Conservation (phyloP, 2,888 invertebrate species). For the Germaria angustata region DNA sequence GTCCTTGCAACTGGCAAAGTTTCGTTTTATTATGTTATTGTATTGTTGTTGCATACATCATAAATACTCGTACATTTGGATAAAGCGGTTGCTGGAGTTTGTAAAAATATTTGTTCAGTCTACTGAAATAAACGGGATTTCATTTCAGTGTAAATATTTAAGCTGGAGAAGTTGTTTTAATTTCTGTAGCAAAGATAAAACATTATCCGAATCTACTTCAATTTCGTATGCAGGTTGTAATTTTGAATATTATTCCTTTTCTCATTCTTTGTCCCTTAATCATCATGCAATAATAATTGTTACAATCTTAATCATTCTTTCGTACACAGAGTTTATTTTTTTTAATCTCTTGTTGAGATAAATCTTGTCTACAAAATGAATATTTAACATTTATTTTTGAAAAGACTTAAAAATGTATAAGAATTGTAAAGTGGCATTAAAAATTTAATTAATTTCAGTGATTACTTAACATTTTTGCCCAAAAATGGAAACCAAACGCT, state of each 20-base stretch:
- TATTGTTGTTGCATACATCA: neutral
- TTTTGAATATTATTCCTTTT: neutral
- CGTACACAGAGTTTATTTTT: neutral
- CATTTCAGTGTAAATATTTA: conserved; percentile 44
- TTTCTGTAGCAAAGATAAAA: conserved; percentile 17
- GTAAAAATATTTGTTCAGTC: conserved; percentile 20
- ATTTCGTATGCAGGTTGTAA: conserved; percentile 43
- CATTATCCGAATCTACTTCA: conserved; percentile 4
- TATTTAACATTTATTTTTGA: conserved; percentile 41
- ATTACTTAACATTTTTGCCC: neutral
- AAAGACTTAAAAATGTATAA: neutral
- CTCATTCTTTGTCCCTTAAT: conserved; percentile 12
- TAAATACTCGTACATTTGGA: conserved; percentile 10
- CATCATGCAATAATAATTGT: conserved; percentile 22
- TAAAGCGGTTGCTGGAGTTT: neutral
- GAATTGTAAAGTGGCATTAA: conserved; percentile 10
- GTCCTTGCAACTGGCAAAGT: neutral
- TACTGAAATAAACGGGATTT: conserved; percentile 29
- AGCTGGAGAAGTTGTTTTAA: conserved; percentile 25
- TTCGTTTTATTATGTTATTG: neutral
- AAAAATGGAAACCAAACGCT: neutral
- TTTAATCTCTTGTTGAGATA: neutral
- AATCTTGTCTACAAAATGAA: conserved; percentile 35
- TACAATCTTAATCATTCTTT: conserved; percentile 35
- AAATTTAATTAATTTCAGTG: conserved; percentile 40